Evolutionary conservation across 1,140 invertebrate genomes (phyloP).

Genomic region (Idris sp.): DNA sequence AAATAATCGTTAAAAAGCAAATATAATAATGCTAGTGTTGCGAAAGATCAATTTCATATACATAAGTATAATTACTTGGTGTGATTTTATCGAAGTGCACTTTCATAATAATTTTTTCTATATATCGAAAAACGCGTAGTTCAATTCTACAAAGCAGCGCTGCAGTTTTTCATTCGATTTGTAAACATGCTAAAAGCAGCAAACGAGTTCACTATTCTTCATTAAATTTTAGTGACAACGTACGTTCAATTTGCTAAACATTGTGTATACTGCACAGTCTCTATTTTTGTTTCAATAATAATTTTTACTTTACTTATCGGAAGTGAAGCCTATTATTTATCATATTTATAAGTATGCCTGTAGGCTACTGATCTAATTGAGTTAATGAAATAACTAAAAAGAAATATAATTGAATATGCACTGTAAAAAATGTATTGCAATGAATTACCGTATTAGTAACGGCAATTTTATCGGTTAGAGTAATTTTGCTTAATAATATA

Average conservation of each 20-base stretch:
- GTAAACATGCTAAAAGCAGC: constrained; percentile 13
- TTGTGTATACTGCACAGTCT: no score
- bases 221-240: constrained; percentile 11
- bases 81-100: constrained; percentile 2
- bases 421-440: no score
- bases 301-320: no score
- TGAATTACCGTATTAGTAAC: no score
- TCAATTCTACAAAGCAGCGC: constrained; percentile 8
- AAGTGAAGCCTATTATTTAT: no score
- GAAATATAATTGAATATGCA: no score
- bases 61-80: constrained; percentile 1
- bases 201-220: constrained; percentile 4
- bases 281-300: no score
- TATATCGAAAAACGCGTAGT: constrained; percentile 1
- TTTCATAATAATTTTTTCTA: constrained; percentile 1
- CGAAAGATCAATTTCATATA: constrained; percentile 9
- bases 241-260: constrained; percentile 2
- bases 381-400: no score
- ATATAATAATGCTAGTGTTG: constrained; percentile 13
- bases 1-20: constrained; percentile 35
- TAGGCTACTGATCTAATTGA: no score
- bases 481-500: no score
- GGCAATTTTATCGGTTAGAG: no score
- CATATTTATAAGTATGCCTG: no score
- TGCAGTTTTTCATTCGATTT: constrained; percentile 5